A percentile compares a stretch with the other conserved stretches of the same genome.
phyloP scores from a whole-genome alignment of 1,140 invertebrate species.

The Drosophila varians region DNA sequence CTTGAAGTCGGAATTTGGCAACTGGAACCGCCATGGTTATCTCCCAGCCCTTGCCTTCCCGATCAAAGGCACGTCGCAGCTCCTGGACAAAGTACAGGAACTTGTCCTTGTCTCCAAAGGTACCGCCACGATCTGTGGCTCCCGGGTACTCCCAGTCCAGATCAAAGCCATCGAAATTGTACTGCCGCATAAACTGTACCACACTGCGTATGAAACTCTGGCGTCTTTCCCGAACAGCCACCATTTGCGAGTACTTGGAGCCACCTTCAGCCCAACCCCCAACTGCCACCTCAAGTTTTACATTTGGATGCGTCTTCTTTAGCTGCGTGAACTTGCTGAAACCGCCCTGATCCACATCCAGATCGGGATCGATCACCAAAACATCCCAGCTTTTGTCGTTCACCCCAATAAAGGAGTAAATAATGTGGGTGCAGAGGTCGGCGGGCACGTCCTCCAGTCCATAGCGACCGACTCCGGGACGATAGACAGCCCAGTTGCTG shows the following conservation, averaged over 20 bases:
- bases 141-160: constrained; percentile 94
- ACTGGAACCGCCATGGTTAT: constrained; percentile 94
- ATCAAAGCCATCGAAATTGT: constrained; percentile 92
- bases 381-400: constrained; percentile 90
- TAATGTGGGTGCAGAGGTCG: constrained; percentile 92
- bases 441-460: constrained; percentile 92
- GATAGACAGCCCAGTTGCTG: constrained; percentile 96
- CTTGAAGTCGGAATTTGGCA: constrained; percentile 92
- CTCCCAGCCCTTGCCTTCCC: constrained; percentile 90
- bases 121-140: constrained; percentile 92
- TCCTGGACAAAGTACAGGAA: constrained; percentile 94
- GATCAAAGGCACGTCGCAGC: constrained; percentile 90
- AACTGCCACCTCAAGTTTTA: constrained; percentile 92
- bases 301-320: constrained; percentile 88
- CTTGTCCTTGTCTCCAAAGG: constrained; percentile 91
- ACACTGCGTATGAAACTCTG: constrained; percentile 90
- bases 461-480: constrained; percentile 91
- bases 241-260: constrained; percentile 92
- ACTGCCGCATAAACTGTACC: constrained; percentile 91
- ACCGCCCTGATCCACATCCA: constrained; percentile 90
- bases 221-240: constrained; percentile 87
- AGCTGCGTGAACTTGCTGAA: constrained; percentile 93
- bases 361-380: constrained; percentile 91
- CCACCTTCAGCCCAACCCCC: constrained; percentile 95
- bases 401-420: constrained; percentile 96